Percentiles rank a stretch among this genome's conserved stretches.
These are phyloP conservation scores for Prionace glauca DNA, from an alignment of 2,797 vertebrate genomes.

Conservation along the genomic window DNA sequence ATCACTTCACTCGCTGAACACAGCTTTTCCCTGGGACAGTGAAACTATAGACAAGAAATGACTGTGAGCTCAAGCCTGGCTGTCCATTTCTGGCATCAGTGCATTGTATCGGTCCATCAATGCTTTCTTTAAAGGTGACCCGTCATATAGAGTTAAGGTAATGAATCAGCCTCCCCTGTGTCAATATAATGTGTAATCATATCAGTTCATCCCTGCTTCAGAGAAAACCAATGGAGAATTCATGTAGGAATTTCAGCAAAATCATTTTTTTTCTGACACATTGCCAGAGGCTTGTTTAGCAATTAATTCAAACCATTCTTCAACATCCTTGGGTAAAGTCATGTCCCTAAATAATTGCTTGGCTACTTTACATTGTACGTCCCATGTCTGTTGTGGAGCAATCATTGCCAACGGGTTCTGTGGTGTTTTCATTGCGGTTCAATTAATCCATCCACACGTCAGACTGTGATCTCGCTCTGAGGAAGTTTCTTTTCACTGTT, in stretches of 20 bases:
- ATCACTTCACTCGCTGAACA: too few species aligned
- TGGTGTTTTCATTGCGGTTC: neutral
- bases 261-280: constrained; percentile 8
- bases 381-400: neutral
- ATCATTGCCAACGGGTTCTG: neutral
- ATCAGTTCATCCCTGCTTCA: neutral
- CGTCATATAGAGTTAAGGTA: neutral
- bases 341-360: neutral
- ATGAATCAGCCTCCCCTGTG: neutral
- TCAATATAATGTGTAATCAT: neutral
- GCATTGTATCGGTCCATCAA: neutral
- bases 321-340: constrained; percentile 3
- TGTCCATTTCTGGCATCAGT: neutral
- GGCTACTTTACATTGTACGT: neutral
- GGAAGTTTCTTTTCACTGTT: neutral
- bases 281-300: constrained; percentile 7
- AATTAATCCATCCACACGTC: neutral
- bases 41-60: too few species aligned
- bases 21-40: too few species aligned
- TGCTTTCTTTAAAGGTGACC: neutral
- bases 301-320: constrained; percentile 28
- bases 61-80: too few species aligned
- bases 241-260: neutral
- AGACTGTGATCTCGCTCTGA: neutral
- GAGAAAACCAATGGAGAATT: neutral